phyloP scores from a whole-genome alignment of 2,797 vertebrate species.

The Lerista edwardsae region DNA sequence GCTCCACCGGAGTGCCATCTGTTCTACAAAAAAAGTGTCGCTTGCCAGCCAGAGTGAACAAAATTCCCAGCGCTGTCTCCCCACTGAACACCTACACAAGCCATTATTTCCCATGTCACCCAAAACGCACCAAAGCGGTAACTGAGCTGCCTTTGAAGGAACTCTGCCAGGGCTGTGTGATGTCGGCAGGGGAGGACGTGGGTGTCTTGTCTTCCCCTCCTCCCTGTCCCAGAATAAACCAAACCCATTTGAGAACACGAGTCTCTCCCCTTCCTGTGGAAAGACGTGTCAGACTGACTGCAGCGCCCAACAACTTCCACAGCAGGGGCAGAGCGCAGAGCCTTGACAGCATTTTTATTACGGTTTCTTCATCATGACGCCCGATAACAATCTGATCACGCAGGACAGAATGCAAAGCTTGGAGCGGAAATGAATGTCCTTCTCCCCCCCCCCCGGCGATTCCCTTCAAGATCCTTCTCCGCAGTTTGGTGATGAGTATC shows the following conservation, averaged over 20 bases:
- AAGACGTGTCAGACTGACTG: not conserved
- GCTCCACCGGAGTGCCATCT: not conserved
- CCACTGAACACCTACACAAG: not conserved
- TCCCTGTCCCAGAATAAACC: conserved; percentile 42
- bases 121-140: not conserved
- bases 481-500: not conserved
- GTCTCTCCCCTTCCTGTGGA: conserved; percentile 1
- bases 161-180: not conserved
- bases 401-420: not conserved
- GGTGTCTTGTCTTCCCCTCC: conserved; percentile 5
- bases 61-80: not conserved
- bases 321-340: not conserved
- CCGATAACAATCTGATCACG: not conserved
- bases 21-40: not conserved
- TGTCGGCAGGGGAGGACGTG: conserved; percentile 1
- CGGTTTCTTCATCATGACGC: not conserved
- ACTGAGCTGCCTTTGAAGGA: conserved; percentile 3
- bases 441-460: not conserved
- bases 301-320: fast-evolving
- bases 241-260: conserved; percentile 25
- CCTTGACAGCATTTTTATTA: not conserved
- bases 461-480: too few species aligned
- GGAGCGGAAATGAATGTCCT: not conserved
- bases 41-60: not conserved
- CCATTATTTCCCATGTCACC: conserved; percentile 31